Evolutionary conservation across 2,113 vertebrate species (phyloP).

Genomic region (Pelusios castaneus): DNA sequence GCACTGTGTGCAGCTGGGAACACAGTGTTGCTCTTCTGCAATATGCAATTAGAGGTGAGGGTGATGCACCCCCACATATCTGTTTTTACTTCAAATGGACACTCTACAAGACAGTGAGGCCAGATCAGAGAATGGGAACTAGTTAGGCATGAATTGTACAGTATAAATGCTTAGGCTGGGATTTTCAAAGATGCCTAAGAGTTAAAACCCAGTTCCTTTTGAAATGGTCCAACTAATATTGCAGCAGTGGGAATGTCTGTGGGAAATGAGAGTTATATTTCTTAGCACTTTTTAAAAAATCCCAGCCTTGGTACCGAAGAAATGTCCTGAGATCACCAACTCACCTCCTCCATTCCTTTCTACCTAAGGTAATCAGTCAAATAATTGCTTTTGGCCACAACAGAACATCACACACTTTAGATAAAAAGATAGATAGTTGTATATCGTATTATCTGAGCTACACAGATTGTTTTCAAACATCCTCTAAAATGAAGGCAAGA

Average conservation of each 20-base stretch:
- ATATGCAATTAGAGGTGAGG: neutral
- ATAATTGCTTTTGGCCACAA: neutral
- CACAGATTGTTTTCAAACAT: neutral
- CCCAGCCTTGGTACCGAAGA: neutral
- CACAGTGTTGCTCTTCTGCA: neutral
- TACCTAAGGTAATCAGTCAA: neutral
- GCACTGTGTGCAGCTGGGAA: neutral
- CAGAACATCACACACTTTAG: neutral
- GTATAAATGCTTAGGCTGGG: neutral
- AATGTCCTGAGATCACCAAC: neutral
- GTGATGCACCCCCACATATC: neutral
- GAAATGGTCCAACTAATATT: neutral
- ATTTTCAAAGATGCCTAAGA: neutral
- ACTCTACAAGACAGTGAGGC: neutral
- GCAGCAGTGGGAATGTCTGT: too few relatives aligned
- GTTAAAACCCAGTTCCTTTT: neutral
- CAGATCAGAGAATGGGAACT: neutral
- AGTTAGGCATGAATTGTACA: neutral
- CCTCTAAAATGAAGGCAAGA: neutral
- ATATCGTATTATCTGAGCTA: neutral
- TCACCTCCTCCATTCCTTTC: neutral
- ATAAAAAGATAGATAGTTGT: neutral
- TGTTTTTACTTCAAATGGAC: neutral
- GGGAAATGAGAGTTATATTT: neutral
- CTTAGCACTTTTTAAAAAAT: neutral